A percentile compares a stretch with the other conserved stretches of the same genome.
phyloP scores from a whole-genome alignment of 2,888 invertebrate species.

The Drosophila nigricruria region DNA sequence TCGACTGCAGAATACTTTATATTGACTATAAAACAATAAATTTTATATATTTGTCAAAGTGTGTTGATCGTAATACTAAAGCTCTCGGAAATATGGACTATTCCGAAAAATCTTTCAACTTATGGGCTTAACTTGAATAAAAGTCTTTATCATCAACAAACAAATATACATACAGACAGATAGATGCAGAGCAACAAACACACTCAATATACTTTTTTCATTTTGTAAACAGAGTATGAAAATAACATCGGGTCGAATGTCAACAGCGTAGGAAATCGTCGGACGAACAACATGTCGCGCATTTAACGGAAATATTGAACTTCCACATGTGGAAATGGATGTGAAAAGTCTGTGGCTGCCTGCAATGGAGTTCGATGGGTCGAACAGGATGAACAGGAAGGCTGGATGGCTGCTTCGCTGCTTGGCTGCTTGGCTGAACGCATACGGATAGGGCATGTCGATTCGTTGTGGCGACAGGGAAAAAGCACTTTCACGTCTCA shows the following conservation, averaged over 20 bases:
- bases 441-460: conserved; percentile 24
- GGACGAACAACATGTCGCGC: conserved; percentile 69
- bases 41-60: background rate
- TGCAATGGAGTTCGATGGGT: conserved; percentile 3
- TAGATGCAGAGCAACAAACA: no score
- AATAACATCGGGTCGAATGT: conserved; percentile 25
- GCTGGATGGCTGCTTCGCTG: background rate
- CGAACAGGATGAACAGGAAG: background rate
- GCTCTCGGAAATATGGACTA: background rate
- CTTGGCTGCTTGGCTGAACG: background rate
- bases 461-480: conserved; percentile 51
- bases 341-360: conserved; percentile 34
- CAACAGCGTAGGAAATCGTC: conserved; percentile 61
- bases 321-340: conserved; percentile 44
- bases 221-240: background rate
- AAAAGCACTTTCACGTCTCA: conserved; percentile 42
- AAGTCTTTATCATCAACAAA: background rate
- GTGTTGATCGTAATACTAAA: background rate
- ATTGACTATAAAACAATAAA: background rate
- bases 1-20: background rate
- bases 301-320: conserved; percentile 75
- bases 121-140: no score
- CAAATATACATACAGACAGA: background rate
- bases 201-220: background rate
- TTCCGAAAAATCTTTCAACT: background rate